phyloP scores from a whole-genome alignment of 2,113 vertebrate species.

The Noturus placidus region DNA sequence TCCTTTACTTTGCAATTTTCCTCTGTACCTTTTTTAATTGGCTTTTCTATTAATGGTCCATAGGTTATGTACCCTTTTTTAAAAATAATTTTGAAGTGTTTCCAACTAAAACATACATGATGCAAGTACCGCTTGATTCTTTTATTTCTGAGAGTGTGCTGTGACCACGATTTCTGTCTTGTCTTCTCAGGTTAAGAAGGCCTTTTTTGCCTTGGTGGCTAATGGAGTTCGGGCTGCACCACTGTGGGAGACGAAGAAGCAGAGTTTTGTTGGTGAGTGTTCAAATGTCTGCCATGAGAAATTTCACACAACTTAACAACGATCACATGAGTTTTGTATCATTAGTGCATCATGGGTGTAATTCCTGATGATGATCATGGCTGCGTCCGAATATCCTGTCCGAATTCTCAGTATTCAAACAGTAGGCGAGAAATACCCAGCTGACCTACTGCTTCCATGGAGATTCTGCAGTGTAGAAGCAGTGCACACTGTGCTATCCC shows the following conservation, averaged over 20 bases:
- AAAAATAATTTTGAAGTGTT: background rate
- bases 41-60: background rate
- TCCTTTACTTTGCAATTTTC: background rate
- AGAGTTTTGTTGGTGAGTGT: slow-evolving; percentile 83
- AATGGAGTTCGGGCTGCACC: slow-evolving; percentile 83
- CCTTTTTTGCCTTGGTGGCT: slow-evolving; percentile 83
- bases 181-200: slow-evolving; percentile 81
- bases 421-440: no score
- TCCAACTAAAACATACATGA: background rate
- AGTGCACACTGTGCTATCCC: no score
- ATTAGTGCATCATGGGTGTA: background rate
- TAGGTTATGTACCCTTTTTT: background rate
- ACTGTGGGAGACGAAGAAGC: slow-evolving; percentile 83
- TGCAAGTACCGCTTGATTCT: background rate
- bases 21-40: background rate
- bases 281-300: background rate
- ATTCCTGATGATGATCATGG: background rate
- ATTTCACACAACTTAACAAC: background rate
- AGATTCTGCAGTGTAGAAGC: no score
- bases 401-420: no score
- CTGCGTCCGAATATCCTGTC: background rate
- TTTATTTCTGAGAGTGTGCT: background rate
- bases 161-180: background rate
- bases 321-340: background rate
- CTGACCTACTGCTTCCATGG: no score